Base-by-base conservation (phyloP, 1,140 invertebrate species). In the Lineus longissimus region DNA sequence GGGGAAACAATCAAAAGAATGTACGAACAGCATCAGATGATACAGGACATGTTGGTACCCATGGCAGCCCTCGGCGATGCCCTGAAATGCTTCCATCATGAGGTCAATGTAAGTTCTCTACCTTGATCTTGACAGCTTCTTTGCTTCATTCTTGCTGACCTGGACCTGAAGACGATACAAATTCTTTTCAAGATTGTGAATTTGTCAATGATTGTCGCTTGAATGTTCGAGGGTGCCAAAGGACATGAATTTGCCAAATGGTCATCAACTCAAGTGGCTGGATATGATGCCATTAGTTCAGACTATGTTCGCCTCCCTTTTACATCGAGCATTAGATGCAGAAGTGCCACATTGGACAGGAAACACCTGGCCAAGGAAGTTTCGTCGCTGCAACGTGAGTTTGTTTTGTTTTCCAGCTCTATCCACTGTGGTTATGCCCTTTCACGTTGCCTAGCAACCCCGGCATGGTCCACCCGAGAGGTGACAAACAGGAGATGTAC, bases 371-470 rank as follows among this genome's bases (percentile, higher is more conserved):
- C n/a, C n/a, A n/a, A n/a, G n/a, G n/a, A n/a, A n/a, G n/a, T n/a
- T n/a, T n/a, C n/a, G n/a, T n/a, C n/a, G n/a, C n/a, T n/a, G n/a
- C n/a, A n/a, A n/a, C n/a, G n/a, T n/a, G n/a, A n/a, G n/a, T n/a
- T n/a, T n/a, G n/a, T n/a, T n/a, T n/a, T n/a, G n/a, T 51, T 68
- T 69, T 62, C 25, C 64, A 90, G 88, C 86, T 93, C 27, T 93
- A 92, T 76, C 91, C 91, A 0, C 79, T 93, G 4, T 93, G 91
- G 91, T 72, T 94, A 40, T 93, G 91, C 78, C 91, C 91, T 0
- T 91, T 92, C 74, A 87, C 86, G 72, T 74, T 93, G 61, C 86
- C 85, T 33, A 81, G 84, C 36, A 79, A 87, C 36, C 89, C 89
- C 1, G 91, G 91, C 13, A 86, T 93, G 80, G 80, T 93, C 29